These are phyloP conservation scores for Onthophagus sagittarius DNA, from an alignment of 2,888 invertebrate species.

Conservation along the genomic window DNA sequence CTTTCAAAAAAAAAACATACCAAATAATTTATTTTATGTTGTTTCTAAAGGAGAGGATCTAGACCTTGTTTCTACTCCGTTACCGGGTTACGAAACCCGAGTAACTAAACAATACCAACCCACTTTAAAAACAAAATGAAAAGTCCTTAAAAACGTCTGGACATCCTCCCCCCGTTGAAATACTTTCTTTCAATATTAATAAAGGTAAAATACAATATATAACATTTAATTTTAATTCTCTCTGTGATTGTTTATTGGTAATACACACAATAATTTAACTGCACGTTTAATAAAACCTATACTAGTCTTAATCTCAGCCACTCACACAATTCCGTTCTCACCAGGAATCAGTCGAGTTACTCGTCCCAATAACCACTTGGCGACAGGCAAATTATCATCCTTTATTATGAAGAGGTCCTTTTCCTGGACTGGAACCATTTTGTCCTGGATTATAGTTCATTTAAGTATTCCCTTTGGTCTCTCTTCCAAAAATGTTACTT, in stretches of 20 bases:
- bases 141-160: too few relatives aligned
- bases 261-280: background rate
- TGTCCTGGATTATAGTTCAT: slow-evolving; percentile 15
- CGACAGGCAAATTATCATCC: slow-evolving; percentile 1
- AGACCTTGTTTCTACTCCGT: too few relatives aligned
- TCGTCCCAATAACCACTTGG: slow-evolving; percentile 2
- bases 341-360: slow-evolving; percentile 4
- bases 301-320: background rate
- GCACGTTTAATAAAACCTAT: background rate
- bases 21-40: too few relatives aligned
- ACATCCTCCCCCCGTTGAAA: too few relatives aligned
- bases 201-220: too few relatives aligned
- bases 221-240: too few relatives aligned
- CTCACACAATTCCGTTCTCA: background rate
- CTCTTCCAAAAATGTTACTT: slow-evolving; percentile 25
- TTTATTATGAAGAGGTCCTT: slow-evolving; percentile 1
- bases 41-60: too few relatives aligned
- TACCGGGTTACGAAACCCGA: too few relatives aligned
- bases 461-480: slow-evolving; percentile 17
- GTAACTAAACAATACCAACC: too few relatives aligned
- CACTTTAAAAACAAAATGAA: too few relatives aligned
- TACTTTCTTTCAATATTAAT: too few relatives aligned
- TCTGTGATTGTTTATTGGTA: background rate
- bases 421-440: slow-evolving; percentile 15
- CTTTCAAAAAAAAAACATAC: too few relatives aligned